These are phyloP conservation scores for Dipodomys merriami DNA, from an alignment of 2,113 vertebrate genomes.

Conservation along the genomic window DNA sequence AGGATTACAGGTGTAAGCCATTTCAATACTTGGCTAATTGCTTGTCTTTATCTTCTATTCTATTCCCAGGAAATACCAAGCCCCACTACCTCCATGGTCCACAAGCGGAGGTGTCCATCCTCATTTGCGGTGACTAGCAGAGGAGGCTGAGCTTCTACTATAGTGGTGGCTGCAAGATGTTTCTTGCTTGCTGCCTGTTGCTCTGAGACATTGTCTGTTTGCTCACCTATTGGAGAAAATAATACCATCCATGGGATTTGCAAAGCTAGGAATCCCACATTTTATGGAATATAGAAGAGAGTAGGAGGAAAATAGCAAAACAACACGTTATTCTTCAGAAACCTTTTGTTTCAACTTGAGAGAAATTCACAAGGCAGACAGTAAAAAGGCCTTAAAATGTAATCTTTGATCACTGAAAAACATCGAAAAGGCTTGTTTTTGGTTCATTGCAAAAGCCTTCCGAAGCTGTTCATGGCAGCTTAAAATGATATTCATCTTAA, in stretches of 20 bases:
- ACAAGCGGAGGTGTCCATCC: conserved; percentile 83
- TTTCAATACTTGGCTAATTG: neutral
- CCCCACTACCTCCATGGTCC: conserved; percentile 82
- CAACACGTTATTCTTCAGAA: neutral
- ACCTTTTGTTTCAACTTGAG: neutral
- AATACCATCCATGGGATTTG: neutral
- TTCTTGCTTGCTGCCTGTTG: neutral
- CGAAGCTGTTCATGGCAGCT: neutral
- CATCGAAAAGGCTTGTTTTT: neutral
- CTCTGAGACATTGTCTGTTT: neutral
- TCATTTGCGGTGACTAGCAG: conserved; percentile 85
- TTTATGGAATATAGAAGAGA: neutral
- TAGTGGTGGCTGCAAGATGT: fast-evolving
- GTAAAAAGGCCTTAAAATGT: neutral
- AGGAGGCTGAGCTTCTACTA: conserved; percentile 43
- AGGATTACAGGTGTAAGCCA: no score
- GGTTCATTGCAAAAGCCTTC: neutral
- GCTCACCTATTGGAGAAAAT: conserved; percentile 51
- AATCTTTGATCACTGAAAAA: neutral
- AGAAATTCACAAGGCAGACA: neutral
- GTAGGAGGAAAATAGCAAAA: neutral
- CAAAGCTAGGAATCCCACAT: neutral
- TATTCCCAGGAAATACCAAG: neutral
- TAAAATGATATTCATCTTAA: neutral
- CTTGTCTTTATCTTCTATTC: neutral